phyloP scores from a whole-genome alignment of 1,140 invertebrate genomes.

The Cotesia glomerata region DNA sequence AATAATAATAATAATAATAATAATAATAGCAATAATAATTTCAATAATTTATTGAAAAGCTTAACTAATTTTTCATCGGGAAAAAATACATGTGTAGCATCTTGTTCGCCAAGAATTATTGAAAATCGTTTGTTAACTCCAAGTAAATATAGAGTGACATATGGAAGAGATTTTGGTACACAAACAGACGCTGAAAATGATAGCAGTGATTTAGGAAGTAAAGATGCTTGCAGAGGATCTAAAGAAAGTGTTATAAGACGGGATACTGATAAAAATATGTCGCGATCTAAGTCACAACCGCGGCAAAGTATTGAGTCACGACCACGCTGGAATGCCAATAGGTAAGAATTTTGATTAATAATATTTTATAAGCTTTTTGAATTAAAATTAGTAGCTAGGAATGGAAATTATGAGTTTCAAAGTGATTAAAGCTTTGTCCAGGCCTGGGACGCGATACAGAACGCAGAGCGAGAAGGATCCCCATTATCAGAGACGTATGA shows the following conservation, averaged over 20 bases:
- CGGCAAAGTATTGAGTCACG: constrained; percentile 45
- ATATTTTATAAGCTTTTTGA: neutral
- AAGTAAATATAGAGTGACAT: constrained; percentile 65
- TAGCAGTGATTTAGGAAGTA: constrained; percentile 36
- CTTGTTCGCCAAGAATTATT: constrained; percentile 36
- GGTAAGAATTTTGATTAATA: constrained; percentile 39
- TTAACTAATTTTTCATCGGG: constrained; percentile 32
- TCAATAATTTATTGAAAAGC: constrained; percentile 44
- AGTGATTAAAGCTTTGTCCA: constrained; percentile 46
- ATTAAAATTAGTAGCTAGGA: constrained; percentile 3
- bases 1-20: no score
- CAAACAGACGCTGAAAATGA: constrained; percentile 69
- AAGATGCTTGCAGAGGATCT: constrained; percentile 43
- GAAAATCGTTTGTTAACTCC: constrained; percentile 69
- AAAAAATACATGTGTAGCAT: constrained; percentile 32
- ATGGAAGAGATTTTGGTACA: constrained; percentile 69
- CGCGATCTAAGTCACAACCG: constrained; percentile 43
- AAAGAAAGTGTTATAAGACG: constrained; percentile 48
- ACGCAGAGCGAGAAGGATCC: constrained; percentile 81
- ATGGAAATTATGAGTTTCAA: constrained; percentile 26
- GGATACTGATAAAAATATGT: constrained; percentile 46
- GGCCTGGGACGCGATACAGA: constrained; percentile 74
- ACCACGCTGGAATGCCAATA: constrained; percentile 57
- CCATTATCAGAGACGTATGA: constrained; percentile 72
- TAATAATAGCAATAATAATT: constrained; percentile 5